Evolutionary conservation across 2,888 invertebrate genomes (phyloP), one percentile per base, ranked within the genome.

Genomic region (Tyria jacobaeae): DNA sequence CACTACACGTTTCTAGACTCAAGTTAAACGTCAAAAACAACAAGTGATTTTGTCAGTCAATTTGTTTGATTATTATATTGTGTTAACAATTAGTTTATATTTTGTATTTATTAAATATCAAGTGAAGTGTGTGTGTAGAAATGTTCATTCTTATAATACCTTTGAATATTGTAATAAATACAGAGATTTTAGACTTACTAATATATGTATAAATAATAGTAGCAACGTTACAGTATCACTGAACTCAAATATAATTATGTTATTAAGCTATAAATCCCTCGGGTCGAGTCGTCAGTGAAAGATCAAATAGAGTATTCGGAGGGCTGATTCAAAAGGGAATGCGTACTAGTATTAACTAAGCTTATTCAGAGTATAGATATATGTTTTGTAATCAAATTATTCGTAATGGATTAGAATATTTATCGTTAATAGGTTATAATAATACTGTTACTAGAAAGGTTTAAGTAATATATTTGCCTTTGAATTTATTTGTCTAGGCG

Each of bases 261-360:
- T 56, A 72, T 73, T 72, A 50, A 62, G 62, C 44, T 55, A 62
- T 51, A 52, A 62, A 63, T 64, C 52, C 44, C 17, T 15, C 31
- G 73, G 70, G 68, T 67, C 55, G 61, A 65, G 58, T 59, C 47
- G 49, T 41, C 44, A 53, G 58, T 34, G 37, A 59, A 57, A 62
- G 66, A 66, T 76, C 63, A 65, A 62, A 44, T 62, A 55, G 65
- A 62, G 57, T 59, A 66, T 27, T 34, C 35, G 37, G 51, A 58
- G 74, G 73, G 63, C 9, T 35, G 35, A 73, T 68, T 62, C 63
- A 58, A 64, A 66, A 61, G 66, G 66, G 48, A 15, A 48, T 21
- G 21, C 21, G 17, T n/a, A n/a, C 48, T 57, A 62, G n/a, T n/a
- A n/a, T n/a, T 44, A 41, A 34, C 49, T 27, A 50, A 34, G 10